Evolutionary conservation across 2,888 invertebrate species (phyloP), one percentile per base, ranked within the genome.

Genomic region (Pollenia amentaria): DNA sequence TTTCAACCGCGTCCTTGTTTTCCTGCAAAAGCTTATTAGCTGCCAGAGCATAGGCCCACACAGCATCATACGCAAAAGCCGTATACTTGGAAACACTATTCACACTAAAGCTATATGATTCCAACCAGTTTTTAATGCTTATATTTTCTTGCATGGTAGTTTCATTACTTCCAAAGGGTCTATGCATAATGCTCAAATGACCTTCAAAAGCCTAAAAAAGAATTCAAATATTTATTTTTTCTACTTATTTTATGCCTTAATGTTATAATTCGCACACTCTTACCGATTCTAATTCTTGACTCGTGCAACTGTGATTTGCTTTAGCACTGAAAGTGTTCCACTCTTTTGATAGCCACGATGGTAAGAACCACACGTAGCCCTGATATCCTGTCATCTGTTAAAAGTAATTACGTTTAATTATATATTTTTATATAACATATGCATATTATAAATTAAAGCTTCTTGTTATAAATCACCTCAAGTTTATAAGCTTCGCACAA

Each of bases 321-420:
- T 77, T 88, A 38, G 91, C 92, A 85, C 95, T 94, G 0, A 95
- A 95, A 88, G 95, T 93, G 90, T 94, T 95, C 95, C 96, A 96
- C 87, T 94, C 93, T 2, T 94, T 91, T 9, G 95, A 94, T 21
- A 96, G 94, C 96, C 97, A 96, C 48, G 95, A 94, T 0, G 98
- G 97, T 80, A 98, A 94, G 91, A 98, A 97, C 98, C 98, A 98
- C 2, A 97, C 96, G 92, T 96, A 97, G 53, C 97, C 97, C 89
- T 96, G 93, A 65, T 92, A 91, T 0, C 96, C 95, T 29, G 95
- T 95, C 95, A 97, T 97, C 87, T 96, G 18, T 12, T 6, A 67
- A 14, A 67, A 62, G 11, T 42, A 53, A 42, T 14, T 10, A 12
- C 9, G 18, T 44, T 64, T 18, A 44, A 42, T 80, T 48, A 62